Base-by-base conservation (phyloP, 2,797 vertebrate genomes). In the Labeo calbasu region DNA sequence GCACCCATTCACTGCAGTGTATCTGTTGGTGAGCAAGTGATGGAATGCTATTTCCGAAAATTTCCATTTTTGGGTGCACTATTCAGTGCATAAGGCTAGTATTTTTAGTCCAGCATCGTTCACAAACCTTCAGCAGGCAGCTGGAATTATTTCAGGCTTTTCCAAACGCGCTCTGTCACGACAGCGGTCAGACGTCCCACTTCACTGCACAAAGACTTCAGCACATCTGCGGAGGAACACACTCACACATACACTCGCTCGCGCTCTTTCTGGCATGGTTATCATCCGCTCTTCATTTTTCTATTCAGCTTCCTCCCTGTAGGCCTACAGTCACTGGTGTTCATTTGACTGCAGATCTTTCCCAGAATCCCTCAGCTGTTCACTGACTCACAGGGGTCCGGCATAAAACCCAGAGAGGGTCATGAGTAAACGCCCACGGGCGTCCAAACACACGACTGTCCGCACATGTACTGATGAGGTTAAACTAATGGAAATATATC, bases 321-420 rank as follows among this genome's bases (percentile, higher is more conserved):
- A 25, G 25, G 55, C 57, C 19, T 65, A 32, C n/a, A 68, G 70
- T 79, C 25, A 23, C 81, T 81, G 72, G 36, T 40, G 81, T 79
- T 73, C 66, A 68, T 77, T 65, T 81, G 84, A 81, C 79, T 59
- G 68, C 65, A 53, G 51, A 84, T 86, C 81, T 77, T 78, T 79
- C 76, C 82, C 83, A 76, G 59, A 79, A 87, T 75, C 83, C 77
- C 71, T 78, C 59, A 82, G 76, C 73, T 79, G 76, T 79, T 85
- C 80, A 79, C 51, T 85, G 80, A 88, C 68, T 81, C 72, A 63
- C 78, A 69, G 70, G 21, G 61, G 25, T 73, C 28, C 53, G 76
- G 79, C 73, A 51, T 25, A 65, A 50, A 19, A 40, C 63, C 72
- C 63, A 23, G 51, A 51, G 87, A 70, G 73, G 43, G 23, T 65